phyloP scores from a whole-genome alignment of 2,888 invertebrate species.

The Mythimna loreyi region DNA sequence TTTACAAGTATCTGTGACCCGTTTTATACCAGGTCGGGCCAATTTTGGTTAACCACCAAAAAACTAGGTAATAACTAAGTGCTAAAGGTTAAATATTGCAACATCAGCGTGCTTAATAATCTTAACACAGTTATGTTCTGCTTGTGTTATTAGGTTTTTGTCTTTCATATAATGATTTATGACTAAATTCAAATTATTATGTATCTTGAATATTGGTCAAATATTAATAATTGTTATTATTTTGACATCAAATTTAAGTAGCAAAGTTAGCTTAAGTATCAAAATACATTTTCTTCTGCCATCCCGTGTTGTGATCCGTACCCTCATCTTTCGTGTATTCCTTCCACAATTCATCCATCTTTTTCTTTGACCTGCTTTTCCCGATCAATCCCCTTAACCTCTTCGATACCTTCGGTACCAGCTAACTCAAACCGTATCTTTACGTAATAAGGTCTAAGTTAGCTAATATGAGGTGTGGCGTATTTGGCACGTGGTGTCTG shows the following conservation, averaged over 20 bases:
- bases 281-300: no score
- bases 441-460: no score
- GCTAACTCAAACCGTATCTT: no score
- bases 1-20: not conserved
- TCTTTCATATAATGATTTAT: conserved; percentile 42
- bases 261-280: not conserved
- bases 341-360: no score
- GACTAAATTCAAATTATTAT: conserved; percentile 30
- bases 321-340: no score
- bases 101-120: conserved; percentile 48
- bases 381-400: no score
- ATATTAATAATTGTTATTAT: conserved; percentile 43
- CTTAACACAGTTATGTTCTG: conserved; percentile 23
- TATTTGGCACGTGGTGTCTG: no score
- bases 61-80: conserved; percentile 48
- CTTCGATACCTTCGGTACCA: no score
- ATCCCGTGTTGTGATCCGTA: no score
- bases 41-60: conserved; percentile 64
- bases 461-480: no score
- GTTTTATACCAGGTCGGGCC: conserved; percentile 24
- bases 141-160: conserved; percentile 55
- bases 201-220: conserved; percentile 16
- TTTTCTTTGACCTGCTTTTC: no score
- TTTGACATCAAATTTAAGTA: conserved; percentile 26
- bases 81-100: conserved; percentile 55